Conservation (phyloP, 23 tunicate genomes). For the Trididemnum nubilum region DNA sequence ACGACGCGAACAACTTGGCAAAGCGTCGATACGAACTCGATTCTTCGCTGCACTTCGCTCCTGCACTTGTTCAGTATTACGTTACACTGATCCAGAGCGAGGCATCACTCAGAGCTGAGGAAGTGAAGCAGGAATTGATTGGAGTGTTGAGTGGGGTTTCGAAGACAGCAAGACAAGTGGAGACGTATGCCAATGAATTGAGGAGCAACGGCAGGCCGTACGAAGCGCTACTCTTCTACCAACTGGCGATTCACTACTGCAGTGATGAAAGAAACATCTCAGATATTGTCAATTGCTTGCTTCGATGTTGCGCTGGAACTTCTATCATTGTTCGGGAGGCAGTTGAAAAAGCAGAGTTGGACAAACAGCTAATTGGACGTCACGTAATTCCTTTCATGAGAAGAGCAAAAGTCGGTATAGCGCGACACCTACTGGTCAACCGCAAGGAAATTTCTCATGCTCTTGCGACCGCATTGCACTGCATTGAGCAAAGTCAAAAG, state of each 20-base stretch:
- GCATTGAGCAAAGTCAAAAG: conserved; percentile 23
- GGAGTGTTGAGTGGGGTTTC: not conserved
- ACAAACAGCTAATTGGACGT: not conserved
- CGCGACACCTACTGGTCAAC: not conserved
- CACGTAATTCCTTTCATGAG: conserved; percentile 22
- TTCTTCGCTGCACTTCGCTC: not conserved
- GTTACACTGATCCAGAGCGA: not conserved
- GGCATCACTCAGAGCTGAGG: not conserved
- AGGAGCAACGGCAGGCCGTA: not conserved
- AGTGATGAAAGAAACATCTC: not conserved
- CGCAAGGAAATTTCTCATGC: not conserved
- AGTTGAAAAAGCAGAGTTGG: not conserved
- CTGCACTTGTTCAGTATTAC: conserved; percentile 18
- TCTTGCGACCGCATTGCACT: not conserved
- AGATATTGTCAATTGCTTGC: not conserved
- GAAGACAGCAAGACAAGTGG: not conserved
- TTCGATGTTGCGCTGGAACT: not conserved
- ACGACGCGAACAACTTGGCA: conserved; percentile 8
- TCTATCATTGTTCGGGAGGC: not conserved
- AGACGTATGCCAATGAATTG: not conserved
- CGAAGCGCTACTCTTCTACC: conserved; percentile 24
- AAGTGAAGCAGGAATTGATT: conserved; percentile 6
- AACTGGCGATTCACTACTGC: conserved; percentile 14
- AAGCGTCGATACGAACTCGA: conserved; percentile 20
- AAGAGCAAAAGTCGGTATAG: conserved; percentile 2